Base-by-base conservation (phyloP, 2,888 invertebrate species). In the Tetragonula carbonaria region DNA sequence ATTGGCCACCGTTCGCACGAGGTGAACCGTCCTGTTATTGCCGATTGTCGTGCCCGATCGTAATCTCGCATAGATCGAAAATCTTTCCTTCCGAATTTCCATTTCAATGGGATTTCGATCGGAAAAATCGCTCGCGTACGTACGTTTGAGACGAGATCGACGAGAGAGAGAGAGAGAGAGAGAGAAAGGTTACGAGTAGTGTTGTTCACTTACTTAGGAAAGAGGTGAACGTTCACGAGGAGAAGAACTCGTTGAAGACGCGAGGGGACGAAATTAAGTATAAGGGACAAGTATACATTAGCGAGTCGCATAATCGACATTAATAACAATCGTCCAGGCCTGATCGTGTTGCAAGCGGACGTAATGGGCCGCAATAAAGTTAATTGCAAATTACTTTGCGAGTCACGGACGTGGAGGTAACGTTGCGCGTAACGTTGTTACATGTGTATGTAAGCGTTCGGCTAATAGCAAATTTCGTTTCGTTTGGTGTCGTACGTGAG, bases 351-450 rank as follows among this genome's bases (percentile, higher is more conserved):
- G 80, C 72, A 71, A 78, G 67, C 81, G 78, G 72, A 72, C 67
- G 74, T 65, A 79, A 74, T 59, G 72, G 75, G 78, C 71, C 79
- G 84, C 81, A 86, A 82, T 80, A 70, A 68, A 85, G 71, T 80
- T 88, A 86, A 88, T 88, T 86, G 82, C 74, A 63, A 84, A 78
- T 68, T 84, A 62, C 78, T 82, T 81, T 78, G 84, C 84, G 81
- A 82, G 79, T 75, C 76, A 63, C 74, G 59, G 63, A 33, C 79
- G 80, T 75, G 65, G 75, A 63, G 71, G 57, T 72, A 62, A 78
- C 68, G 81, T 14, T n/a, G 38, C n/a, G 51, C 53, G 51, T 50
- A 51, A 70, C 70, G 33, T 16, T 4, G 11, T 18, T 11, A n/a
- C n/a, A 13, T 21, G n/a, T 3, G 6, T 16, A 28, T 18, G 18